These are phyloP conservation scores for Nesidiocoris tenuis DNA, from an alignment of 2,888 invertebrate species.

Conservation along the genomic window DNA sequence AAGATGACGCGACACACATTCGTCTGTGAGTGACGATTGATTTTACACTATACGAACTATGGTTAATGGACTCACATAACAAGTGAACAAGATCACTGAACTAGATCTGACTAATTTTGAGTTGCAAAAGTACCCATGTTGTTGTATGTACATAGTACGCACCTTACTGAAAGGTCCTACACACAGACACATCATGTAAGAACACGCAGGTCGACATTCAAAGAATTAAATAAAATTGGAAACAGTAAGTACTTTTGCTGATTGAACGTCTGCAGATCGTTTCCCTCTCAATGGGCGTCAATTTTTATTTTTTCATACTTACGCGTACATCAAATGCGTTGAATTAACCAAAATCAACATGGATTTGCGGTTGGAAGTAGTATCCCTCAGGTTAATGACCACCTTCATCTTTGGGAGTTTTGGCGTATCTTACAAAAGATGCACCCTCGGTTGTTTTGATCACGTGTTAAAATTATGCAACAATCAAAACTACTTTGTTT, in stretches of 20 bases:
- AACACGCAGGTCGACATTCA: not conserved
- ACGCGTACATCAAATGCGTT: too few species aligned
- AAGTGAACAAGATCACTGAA: conserved; percentile 5
- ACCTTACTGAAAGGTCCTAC: not conserved
- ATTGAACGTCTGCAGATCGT: not conserved
- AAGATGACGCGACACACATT: conserved; percentile 17
- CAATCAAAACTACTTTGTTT: too few species aligned
- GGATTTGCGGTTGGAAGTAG: too few species aligned
- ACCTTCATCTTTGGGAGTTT: too few species aligned
- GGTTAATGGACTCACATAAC: conserved; percentile 17
- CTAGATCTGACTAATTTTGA: conserved; percentile 12
- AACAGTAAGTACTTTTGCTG: conserved; percentile 11
- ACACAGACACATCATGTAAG: not conserved
- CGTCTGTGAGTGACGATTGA: not conserved
- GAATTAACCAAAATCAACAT: too few species aligned
- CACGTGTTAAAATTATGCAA: too few species aligned
- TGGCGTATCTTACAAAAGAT: too few species aligned
- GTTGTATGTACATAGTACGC: too few species aligned
- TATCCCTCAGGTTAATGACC: too few species aligned
- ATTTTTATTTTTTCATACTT: too few species aligned
- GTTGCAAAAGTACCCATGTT: not conserved
- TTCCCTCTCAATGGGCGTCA: not conserved
- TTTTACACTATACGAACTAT: conserved; percentile 18
- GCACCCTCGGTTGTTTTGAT: too few species aligned
- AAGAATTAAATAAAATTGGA: not conserved